phyloP scores from a whole-genome alignment of 1,140 invertebrate genomes.

The Cherax quadricarinatus region DNA sequence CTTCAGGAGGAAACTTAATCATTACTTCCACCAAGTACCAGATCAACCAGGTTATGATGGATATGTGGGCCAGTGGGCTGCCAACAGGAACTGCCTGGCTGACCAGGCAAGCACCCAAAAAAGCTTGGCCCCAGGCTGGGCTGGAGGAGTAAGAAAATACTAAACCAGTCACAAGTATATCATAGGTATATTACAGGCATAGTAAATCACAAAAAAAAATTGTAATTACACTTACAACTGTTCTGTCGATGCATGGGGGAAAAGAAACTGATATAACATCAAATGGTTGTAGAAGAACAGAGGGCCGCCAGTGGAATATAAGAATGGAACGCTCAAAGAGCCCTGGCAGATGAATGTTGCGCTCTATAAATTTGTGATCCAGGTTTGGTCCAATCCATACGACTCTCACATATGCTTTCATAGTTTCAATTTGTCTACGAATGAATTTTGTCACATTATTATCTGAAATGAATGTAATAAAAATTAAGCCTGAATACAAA shows the following conservation, averaged over 20 bases:
- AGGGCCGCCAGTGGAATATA: constrained; percentile 69
- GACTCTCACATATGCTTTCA: constrained; percentile 60
- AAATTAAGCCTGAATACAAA: constrained; percentile 74
- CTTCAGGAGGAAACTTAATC: too few species aligned
- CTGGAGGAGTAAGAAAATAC: too few species aligned
- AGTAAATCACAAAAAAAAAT: neutral
- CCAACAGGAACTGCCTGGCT: too few species aligned
- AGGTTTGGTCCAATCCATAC: constrained; percentile 68
- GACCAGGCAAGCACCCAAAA: too few species aligned
- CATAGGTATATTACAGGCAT: too few species aligned
- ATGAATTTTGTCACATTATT: constrained; percentile 55
- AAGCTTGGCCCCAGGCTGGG: too few species aligned
- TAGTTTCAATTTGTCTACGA: constrained; percentile 72
- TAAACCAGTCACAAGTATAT: too few species aligned
- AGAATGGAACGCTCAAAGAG: constrained; percentile 40
- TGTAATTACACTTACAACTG: constrained; percentile 22
- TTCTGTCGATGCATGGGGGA: constrained; percentile 67
- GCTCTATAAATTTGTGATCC: constrained; percentile 49
- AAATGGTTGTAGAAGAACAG: constrained; percentile 62
- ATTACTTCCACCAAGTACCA: too few species aligned
- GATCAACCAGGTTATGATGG: too few species aligned
- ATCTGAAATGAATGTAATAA: constrained; percentile 26
- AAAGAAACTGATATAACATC: constrained; percentile 68
- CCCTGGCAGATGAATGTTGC: constrained; percentile 35
- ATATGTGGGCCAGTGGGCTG: too few species aligned